Conservation (phyloP, 1,140 invertebrate species). For the Rhopalosiphum padi region DNA sequence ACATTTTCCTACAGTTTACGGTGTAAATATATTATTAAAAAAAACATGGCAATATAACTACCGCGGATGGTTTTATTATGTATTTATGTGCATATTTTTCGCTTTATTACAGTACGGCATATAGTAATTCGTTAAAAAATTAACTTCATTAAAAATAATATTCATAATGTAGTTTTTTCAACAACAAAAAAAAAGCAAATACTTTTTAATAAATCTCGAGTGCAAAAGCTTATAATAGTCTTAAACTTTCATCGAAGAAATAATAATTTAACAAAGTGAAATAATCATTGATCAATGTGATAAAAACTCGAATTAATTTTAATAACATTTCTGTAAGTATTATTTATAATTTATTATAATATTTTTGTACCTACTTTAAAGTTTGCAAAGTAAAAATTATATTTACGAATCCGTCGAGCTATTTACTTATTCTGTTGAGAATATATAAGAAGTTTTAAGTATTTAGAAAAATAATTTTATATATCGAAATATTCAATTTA, state of each 20-base stretch:
- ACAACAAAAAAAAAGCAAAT: background rate
- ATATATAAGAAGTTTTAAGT: background rate
- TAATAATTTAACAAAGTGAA: background rate
- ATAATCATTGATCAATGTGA: background rate
- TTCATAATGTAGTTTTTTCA: background rate
- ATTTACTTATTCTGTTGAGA: background rate
- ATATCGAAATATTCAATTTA: no score
- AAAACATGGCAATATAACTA: background rate
- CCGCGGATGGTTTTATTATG: background rate
- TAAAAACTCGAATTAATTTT: conserved; percentile 1
- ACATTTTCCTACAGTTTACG: background rate
- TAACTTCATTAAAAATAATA: background rate
- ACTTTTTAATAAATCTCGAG: background rate
- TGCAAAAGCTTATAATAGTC: background rate
- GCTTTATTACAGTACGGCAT: background rate
- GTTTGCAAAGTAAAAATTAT: background rate
- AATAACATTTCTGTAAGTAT: background rate
- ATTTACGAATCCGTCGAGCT: background rate
- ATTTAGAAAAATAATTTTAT: background rate
- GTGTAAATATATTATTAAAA: background rate
- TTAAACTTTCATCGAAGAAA: background rate
- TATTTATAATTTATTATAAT: background rate
- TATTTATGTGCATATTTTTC: background rate
- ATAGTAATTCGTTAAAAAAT: background rate
- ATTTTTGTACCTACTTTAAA: background rate